phyloP scores from a whole-genome alignment of 1,140 invertebrate species.

The Centruroides sculpturatus region DNA sequence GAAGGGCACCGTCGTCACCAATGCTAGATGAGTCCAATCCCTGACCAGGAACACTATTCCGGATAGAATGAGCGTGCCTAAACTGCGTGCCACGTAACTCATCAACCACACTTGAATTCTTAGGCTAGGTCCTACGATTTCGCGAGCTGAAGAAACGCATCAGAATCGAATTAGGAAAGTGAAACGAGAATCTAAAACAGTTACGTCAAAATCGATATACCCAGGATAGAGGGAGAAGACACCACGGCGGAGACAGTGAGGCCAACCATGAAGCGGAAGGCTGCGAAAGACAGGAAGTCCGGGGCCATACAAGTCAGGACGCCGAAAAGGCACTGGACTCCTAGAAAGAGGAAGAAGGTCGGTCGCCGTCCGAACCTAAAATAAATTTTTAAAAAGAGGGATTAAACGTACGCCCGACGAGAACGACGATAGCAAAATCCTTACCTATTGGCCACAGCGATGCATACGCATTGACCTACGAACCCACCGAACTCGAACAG shows the following conservation, averaged over 20 bases:
- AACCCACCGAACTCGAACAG: constrained; percentile 60
- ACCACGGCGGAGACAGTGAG: constrained; percentile 64
- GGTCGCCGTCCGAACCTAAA: constrained; percentile 45
- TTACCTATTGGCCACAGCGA: constrained; percentile 12
- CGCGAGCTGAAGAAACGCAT: constrained; percentile 43
- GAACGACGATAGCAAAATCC: not conserved
- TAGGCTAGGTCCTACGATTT: constrained; percentile 55
- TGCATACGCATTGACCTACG: constrained; percentile 35
- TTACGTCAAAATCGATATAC: not conserved
- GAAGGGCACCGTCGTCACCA: constrained; percentile 69
- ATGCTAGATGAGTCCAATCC: constrained; percentile 58
- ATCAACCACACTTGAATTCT: constrained; percentile 54
- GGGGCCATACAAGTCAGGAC: constrained; percentile 55
- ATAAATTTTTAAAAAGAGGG: not conserved
- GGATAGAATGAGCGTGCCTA: constrained; percentile 52
- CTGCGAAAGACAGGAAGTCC: constrained; percentile 49
- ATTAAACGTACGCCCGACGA: not conserved
- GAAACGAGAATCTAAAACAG: not conserved
- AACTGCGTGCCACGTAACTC: constrained; percentile 58
- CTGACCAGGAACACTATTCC: constrained; percentile 55
- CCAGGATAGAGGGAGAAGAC: constrained; percentile 20
- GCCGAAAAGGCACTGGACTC: constrained; percentile 55
- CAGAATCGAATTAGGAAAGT: not conserved
- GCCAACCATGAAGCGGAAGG: constrained; percentile 54
- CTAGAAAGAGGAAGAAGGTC: constrained; percentile 59